Evolutionary conservation across 2,797 vertebrate genomes (phyloP).

Genomic region (Gymnoscopelus microlampas): DNA sequence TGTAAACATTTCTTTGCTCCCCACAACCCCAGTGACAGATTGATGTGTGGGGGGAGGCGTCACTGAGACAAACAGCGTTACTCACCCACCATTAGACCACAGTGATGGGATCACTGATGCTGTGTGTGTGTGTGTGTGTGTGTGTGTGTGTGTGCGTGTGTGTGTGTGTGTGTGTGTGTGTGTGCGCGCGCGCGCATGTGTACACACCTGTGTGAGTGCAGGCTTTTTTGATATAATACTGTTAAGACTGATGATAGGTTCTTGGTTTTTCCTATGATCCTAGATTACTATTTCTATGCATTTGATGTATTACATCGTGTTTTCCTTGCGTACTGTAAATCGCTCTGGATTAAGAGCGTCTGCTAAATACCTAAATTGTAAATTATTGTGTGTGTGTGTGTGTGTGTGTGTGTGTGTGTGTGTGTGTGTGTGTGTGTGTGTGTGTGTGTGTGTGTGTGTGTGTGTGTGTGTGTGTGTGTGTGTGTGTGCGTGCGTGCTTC

Average conservation of each 20-base stretch:
- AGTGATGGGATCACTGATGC: conserved; percentile 31
- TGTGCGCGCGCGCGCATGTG: conserved; percentile 16
- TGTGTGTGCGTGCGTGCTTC: conserved; percentile 12
- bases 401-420: not conserved
- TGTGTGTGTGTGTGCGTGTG: conserved; percentile 15
- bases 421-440: conserved; percentile 1
- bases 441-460: not conserved
- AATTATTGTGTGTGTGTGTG: not conserved
- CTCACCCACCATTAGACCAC: conserved; percentile 59
- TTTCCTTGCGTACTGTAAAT: too few relatives aligned
- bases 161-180: conserved; percentile 36
- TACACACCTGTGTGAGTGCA: conserved; percentile 36
- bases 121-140: conserved; percentile 26
- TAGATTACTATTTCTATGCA: too few relatives aligned
- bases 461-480: too few relatives aligned
- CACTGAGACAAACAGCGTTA: conserved; percentile 64
- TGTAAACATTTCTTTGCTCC: conserved; percentile 7
- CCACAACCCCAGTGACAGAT: conserved; percentile 18
- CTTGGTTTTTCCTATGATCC: too few relatives aligned
- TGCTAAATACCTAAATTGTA: too few relatives aligned
- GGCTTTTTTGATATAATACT: conserved; percentile 12
- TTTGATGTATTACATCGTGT: too few relatives aligned
- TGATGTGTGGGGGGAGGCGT: conserved; percentile 17
- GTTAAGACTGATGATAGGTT: too few relatives aligned
- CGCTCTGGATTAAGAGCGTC: too few relatives aligned